Evolutionary conservation across 2,888 invertebrate genomes (phyloP).

Genomic region (Calliphora vomitoria): DNA sequence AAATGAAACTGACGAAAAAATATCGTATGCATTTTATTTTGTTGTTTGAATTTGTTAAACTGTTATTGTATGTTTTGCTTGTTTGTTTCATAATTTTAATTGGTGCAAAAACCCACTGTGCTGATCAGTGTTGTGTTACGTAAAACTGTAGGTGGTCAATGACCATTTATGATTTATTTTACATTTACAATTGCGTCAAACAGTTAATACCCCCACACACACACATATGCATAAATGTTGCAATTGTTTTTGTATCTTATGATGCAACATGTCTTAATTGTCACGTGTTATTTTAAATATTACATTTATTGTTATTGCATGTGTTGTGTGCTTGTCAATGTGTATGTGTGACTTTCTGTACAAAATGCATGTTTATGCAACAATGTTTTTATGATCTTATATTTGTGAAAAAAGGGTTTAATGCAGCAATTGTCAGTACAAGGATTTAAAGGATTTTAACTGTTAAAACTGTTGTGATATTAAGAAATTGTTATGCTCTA

Average conservation of each 20-base stretch:
- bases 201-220: slow-evolving; percentile 21
- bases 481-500: slow-evolving; percentile 21
- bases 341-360: background rate
- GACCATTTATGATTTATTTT: slow-evolving; percentile 7
- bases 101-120: slow-evolving; percentile 44
- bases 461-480: background rate
- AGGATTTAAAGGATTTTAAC: slow-evolving; percentile 30
- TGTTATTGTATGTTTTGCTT: slow-evolving; percentile 33
- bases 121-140: slow-evolving; percentile 14
- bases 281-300: slow-evolving; percentile 53
- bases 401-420: slow-evolving; percentile 20
- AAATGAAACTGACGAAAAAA: slow-evolving; percentile 27
- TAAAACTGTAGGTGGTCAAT: slow-evolving; percentile 47
- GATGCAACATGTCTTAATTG: slow-evolving; percentile 62
- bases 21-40: slow-evolving; percentile 7
- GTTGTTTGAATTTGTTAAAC: slow-evolving; percentile 24
- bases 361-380: background rate
- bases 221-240: background rate
- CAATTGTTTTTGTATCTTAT: slow-evolving; percentile 24
- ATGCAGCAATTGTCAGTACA: background rate
- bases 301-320: slow-evolving; percentile 11
- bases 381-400: slow-evolving; percentile 18
- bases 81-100: slow-evolving; percentile 47
- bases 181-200: slow-evolving; percentile 25
- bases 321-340: no score